phyloP scores from a whole-genome alignment of 1,140 invertebrate species.

The Grapholita molesta region DNA sequence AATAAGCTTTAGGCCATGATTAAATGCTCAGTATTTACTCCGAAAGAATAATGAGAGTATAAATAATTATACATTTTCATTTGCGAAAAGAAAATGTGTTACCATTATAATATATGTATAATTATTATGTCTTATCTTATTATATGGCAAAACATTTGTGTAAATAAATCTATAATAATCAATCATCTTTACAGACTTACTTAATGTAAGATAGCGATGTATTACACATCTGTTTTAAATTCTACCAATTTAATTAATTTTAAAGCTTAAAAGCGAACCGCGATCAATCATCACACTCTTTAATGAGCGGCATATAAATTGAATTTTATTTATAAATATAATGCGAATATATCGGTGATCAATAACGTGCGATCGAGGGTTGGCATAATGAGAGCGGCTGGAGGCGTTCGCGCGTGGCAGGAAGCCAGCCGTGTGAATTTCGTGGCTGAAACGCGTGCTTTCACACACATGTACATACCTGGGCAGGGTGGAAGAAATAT shows the following conservation, averaged over 20 bases:
- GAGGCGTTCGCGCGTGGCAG: slow-evolving; percentile 64
- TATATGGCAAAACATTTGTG: no score
- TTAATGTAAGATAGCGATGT: neutral
- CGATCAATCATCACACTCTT: slow-evolving; percentile 15
- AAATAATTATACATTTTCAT: no score
- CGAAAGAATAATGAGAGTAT: no score
- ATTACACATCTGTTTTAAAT: neutral
- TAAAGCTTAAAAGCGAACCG: neutral
- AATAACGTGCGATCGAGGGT: slow-evolving; percentile 54
- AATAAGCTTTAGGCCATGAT: no score
- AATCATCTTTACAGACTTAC: neutral
- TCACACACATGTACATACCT: slow-evolving; percentile 28
- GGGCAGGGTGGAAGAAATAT: neutral
- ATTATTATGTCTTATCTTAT: no score
- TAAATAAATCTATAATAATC: no score
- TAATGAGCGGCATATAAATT: neutral
- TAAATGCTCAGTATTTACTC: no score
- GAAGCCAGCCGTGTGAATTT: slow-evolving; percentile 66
- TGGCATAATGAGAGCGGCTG: slow-evolving; percentile 63
- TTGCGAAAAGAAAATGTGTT: no score
- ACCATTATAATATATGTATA: no score
- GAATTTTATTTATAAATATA: slow-evolving; percentile 28
- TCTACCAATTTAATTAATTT: neutral
- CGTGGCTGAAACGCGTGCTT: slow-evolving; percentile 49
- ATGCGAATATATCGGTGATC: slow-evolving; percentile 45